Evolutionary conservation across 2,888 invertebrate species (phyloP).

Genomic region (Drosophila nr. perissopoda): DNA sequence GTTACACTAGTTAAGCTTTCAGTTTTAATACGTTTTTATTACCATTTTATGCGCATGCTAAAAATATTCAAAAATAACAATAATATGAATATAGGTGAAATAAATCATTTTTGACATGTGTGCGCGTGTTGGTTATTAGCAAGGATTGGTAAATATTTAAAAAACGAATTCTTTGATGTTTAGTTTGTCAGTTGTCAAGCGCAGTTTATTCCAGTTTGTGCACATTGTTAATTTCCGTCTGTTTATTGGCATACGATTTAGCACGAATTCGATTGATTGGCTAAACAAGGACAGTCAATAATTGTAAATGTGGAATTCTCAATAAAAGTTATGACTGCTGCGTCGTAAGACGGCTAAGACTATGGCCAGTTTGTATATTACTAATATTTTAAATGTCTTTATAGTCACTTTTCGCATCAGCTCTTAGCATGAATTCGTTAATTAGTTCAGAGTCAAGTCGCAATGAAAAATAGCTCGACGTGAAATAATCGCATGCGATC

Average conservation of each 20-base stretch:
- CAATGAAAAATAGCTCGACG: conserved; percentile 26
- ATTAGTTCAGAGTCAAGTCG: conserved; percentile 19
- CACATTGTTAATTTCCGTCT: conserved; percentile 14
- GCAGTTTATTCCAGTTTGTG: conserved; percentile 3
- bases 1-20: background rate
- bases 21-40: background rate
- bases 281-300: conserved; percentile 1
- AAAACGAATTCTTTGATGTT: conserved; percentile 15
- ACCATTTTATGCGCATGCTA: conserved; percentile 13
- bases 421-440: conserved; percentile 17
- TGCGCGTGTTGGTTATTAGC: conserved; percentile 10
- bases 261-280: conserved; percentile 38
- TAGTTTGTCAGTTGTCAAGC: conserved; percentile 2
- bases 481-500: conserved; percentile 57
- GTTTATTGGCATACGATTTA: conserved; percentile 56
- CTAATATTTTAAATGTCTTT: background rate
- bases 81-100: conserved; percentile 2
- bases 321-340: background rate
- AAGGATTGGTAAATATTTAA: conserved; percentile 11
- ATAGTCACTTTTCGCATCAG: background rate
- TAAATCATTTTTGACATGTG: conserved; percentile 31
- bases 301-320: background rate
- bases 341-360: background rate
- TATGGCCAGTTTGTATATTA: too few relatives aligned
- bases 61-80: conserved; percentile 17